Evolutionary conservation across 2,888 invertebrate species (phyloP).

Genomic region (Protula sp.): DNA sequence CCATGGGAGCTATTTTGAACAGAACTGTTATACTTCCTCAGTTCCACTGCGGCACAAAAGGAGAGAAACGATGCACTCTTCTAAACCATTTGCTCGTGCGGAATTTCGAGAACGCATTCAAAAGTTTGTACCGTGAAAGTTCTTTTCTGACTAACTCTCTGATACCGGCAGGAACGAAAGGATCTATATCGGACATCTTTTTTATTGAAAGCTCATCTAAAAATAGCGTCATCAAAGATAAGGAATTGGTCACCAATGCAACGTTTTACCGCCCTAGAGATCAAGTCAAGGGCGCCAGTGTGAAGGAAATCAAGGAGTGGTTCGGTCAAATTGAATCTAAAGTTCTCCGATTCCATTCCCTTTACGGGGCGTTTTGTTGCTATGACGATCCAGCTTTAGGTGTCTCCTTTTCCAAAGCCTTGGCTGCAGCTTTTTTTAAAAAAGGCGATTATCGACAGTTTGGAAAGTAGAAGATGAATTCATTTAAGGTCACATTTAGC

Average conservation of each 20-base stretch:
- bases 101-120: not conserved
- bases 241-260: not conserved
- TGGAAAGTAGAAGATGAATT: too few species aligned
- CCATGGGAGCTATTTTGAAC: slow-evolving; percentile 1
- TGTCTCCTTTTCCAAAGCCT: too few species aligned
- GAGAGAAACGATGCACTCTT: not conserved
- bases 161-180: not conserved
- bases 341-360: not conserved
- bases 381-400: too few species aligned
- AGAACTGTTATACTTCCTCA: slow-evolving; percentile 7
- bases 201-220: not conserved
- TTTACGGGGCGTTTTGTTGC: too few species aligned
- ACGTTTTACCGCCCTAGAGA: not conserved
- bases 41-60: too few species aligned
- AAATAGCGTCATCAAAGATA: too few species aligned
- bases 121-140: not conserved
- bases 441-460: too few species aligned
- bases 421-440: too few species aligned
- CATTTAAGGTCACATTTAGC: too few species aligned
- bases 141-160: not conserved
- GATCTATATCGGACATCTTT: not conserved
- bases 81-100: not conserved
- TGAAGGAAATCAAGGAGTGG: not conserved
- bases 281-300: not conserved
- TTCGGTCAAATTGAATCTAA: not conserved